Conservation (phyloP, 2,888 invertebrate species). For the Eupithecia abbreviata region DNA sequence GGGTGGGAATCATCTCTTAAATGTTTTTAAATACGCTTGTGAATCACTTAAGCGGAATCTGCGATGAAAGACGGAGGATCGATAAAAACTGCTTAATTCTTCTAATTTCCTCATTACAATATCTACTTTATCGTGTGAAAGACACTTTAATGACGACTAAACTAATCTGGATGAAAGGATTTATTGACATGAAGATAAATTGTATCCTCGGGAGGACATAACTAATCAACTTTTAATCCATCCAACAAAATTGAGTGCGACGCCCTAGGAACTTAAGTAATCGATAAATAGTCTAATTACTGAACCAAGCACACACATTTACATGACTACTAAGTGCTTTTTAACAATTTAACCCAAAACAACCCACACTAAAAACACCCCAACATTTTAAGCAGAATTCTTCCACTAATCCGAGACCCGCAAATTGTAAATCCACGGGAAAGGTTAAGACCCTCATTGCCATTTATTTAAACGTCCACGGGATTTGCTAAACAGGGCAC, state of each 20-base stretch:
- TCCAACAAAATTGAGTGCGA: neutral
- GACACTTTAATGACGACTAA: neutral
- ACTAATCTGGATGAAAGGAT: neutral
- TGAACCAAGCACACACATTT: neutral
- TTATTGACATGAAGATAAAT: neutral
- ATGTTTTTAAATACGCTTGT: slow-evolving; percentile 3
- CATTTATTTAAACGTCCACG: slow-evolving; percentile 38
- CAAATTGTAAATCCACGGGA: slow-evolving; percentile 30
- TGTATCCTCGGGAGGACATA: neutral
- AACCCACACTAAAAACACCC: slow-evolving; percentile 22
- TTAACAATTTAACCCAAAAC: slow-evolving; percentile 7
- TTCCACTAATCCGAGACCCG: slow-evolving; percentile 18
- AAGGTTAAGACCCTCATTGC: slow-evolving; percentile 44
- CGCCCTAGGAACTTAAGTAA: neutral
- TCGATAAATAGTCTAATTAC: neutral
- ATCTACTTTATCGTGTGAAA: neutral
- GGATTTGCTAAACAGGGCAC: slow-evolving; percentile 38
- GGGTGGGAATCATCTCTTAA: neutral
- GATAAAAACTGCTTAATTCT: neutral
- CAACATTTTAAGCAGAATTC: slow-evolving; percentile 21
- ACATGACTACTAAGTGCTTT: neutral
- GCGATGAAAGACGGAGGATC: neutral
- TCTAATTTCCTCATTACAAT: neutral
- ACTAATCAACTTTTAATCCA: neutral
- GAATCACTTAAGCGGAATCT: neutral